A percentile compares a stretch with the other conserved stretches of the same genome.
Conservation (phyloP, 2,113 vertebrate genomes). For the Rhadina sibilatrix region DNA sequence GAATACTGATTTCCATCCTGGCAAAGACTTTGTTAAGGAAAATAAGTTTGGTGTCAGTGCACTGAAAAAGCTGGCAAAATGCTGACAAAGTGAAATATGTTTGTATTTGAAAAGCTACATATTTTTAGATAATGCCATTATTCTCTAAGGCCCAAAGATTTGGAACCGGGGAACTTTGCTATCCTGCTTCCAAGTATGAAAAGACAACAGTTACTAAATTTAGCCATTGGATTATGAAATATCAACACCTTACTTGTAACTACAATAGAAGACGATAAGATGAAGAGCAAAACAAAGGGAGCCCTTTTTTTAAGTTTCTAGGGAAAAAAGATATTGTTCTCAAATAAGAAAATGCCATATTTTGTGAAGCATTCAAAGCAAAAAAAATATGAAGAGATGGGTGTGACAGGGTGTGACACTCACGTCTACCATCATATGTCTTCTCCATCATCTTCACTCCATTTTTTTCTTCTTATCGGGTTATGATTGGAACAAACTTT, state of each 20-base stretch:
- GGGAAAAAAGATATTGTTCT: background rate
- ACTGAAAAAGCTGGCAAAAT: background rate
- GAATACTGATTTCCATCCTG: constrained; percentile 35
- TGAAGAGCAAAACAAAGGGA: background rate
- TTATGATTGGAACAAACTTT: background rate
- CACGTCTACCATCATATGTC: background rate
- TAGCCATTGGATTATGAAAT: background rate
- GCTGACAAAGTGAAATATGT: background rate
- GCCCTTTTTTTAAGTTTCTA: background rate
- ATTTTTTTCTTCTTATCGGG: background rate
- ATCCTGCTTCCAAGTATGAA: background rate
- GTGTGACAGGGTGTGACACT: background rate
- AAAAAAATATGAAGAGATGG: background rate
- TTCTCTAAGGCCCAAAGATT: background rate
- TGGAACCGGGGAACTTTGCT: background rate
- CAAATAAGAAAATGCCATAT: background rate
- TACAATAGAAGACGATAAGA: background rate
- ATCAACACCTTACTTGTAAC: background rate
- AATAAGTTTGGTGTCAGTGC: background rate
- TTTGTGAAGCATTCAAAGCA: background rate
- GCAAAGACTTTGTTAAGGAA: background rate
- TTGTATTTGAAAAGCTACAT: background rate
- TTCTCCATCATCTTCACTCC: background rate
- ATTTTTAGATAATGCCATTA: background rate
- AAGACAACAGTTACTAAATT: background rate